Conservation (phyloP, 2,888 invertebrate species). For the Nesidiocoris tenuis region DNA sequence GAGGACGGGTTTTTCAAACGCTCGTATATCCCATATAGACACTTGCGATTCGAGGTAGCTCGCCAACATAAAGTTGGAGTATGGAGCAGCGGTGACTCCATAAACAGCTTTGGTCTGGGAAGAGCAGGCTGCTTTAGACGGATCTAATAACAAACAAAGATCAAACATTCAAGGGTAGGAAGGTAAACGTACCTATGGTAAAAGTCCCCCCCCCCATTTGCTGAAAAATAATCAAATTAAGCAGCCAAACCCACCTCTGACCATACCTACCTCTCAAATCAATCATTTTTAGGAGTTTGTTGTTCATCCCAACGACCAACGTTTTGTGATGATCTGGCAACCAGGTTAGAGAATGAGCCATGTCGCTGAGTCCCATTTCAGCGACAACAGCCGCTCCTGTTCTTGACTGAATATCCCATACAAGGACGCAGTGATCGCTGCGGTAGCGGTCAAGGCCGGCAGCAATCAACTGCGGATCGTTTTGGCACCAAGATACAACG, state of each 20-base stretch:
- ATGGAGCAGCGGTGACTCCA: slow-evolving; percentile 77
- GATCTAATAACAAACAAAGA: too few relatives aligned
- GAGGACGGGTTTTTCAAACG: slow-evolving; percentile 79
- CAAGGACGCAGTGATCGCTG: slow-evolving; percentile 80
- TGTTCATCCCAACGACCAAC: slow-evolving; percentile 85
- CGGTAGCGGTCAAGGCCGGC: slow-evolving; percentile 87
- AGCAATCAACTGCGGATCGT: slow-evolving; percentile 77
- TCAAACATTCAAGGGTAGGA: neutral
- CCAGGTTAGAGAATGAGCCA: slow-evolving; percentile 83
- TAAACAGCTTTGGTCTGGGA: slow-evolving; percentile 79
- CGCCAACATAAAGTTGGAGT: slow-evolving; percentile 75
- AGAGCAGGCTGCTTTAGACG: slow-evolving; percentile 66
- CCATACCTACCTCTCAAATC: slow-evolving; percentile 74
- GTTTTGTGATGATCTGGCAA: slow-evolving; percentile 70
- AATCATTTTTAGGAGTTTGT: slow-evolving; percentile 82
- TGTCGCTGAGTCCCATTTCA: slow-evolving; percentile 81
- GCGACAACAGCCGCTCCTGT: slow-evolving; percentile 59
- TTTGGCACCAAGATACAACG: slow-evolving; percentile 82
- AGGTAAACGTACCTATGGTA: neutral
- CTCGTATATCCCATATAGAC: slow-evolving; percentile 84
- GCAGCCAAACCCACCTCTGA: neutral
- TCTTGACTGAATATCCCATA: slow-evolving; percentile 79
- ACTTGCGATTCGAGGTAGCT: slow-evolving; percentile 80
- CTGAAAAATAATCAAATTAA: neutral
- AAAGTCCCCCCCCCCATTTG: neutral